A percentile compares a stretch with the other conserved stretches of the same genome.
These are phyloP conservation scores for Bungarus multicinctus DNA, from an alignment of 2,113 vertebrate species.

Conservation along the genomic window DNA sequence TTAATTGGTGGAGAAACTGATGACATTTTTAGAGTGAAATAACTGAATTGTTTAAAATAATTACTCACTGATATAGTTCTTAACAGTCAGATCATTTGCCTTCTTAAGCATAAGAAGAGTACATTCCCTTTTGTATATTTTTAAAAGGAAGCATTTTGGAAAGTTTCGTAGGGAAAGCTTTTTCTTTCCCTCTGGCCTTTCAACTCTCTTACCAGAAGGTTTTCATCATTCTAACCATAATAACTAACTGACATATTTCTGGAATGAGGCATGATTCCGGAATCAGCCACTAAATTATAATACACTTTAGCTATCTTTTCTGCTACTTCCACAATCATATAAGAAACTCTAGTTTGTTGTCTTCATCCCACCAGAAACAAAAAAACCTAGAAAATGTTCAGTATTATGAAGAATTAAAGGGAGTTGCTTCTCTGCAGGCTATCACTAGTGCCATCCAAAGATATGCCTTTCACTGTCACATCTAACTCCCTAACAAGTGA, in stretches of 20 bases:
- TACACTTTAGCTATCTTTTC: slow-evolving; percentile 35
- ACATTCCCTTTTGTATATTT: slow-evolving; percentile 1
- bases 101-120: slow-evolving; percentile 8
- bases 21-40: slow-evolving; percentile 20
- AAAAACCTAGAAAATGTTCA: neutral
- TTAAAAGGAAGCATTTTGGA: slow-evolving; percentile 1
- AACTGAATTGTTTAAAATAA: slow-evolving; percentile 34
- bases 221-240: slow-evolving; percentile 34
- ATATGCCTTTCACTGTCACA: neutral
- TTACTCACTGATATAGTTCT: slow-evolving; percentile 22
- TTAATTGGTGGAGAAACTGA: neutral
- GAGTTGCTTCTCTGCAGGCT: slow-evolving; percentile 20
- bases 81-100: neutral
- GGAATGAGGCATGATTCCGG: slow-evolving; percentile 1
- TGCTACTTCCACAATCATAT: neutral
- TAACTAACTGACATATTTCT: slow-evolving; percentile 48
- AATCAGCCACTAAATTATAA: slow-evolving; percentile 40
- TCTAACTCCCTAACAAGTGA: neutral
- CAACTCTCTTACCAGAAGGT: slow-evolving; percentile 31
- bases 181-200: neutral
- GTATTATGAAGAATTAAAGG: neutral
- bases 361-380: too few species aligned
- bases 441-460: slow-evolving; percentile 1
- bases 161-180: neutral
- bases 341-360: slow-evolving; percentile 2